Evolutionary conservation across 2,888 invertebrate genomes (phyloP), one percentile per base, ranked within the genome.

Genomic region (Apamea sordens): DNA sequence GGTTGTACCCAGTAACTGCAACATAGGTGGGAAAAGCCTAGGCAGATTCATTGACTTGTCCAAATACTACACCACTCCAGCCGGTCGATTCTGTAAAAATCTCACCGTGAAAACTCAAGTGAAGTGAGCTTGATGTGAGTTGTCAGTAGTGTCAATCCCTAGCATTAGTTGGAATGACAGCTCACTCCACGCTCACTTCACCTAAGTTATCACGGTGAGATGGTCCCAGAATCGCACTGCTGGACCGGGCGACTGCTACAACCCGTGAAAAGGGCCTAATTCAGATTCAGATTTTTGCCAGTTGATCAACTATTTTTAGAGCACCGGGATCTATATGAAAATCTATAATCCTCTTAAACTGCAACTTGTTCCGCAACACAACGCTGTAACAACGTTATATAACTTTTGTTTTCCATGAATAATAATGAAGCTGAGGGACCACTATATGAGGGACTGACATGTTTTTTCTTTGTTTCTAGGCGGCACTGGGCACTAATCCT

Each of bases 401-500:
- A 24, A 8, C 24, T 24, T 24, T 56, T 24, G 21, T 24, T 24
- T 56, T 10, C 56, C 10, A 56, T n/a, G 8, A 41, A 10, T n/a
- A 15, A 67, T 11, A 7, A 41, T 21, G 13, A 63, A 36, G 6
- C 3, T 28, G 15, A 21, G n/a, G 18, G 28, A 36, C 32, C 10
- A 8, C 21, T 24, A 24, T 56, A 21, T 56, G 53, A 24, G 24
- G n/a, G 1, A 59, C 24, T 76, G 21, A 64, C 15, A 0, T 56
- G 13, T 47, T n/a, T 41, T 56, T 21, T 47, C 4, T 53, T 69
- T 56, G 28, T 77, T 97, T 97, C 61, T 94, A 98, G 97, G 95
- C 98, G 2, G 98, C 98, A 0, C 94, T 99, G 15, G 99, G 99
- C 15, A 99, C 99, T 0, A 99, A 99, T 95, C 99, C 99, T 0